Conservation (phyloP, 64 coral and sea anemone genomes). For the Catalaphyllia jardinei region DNA sequence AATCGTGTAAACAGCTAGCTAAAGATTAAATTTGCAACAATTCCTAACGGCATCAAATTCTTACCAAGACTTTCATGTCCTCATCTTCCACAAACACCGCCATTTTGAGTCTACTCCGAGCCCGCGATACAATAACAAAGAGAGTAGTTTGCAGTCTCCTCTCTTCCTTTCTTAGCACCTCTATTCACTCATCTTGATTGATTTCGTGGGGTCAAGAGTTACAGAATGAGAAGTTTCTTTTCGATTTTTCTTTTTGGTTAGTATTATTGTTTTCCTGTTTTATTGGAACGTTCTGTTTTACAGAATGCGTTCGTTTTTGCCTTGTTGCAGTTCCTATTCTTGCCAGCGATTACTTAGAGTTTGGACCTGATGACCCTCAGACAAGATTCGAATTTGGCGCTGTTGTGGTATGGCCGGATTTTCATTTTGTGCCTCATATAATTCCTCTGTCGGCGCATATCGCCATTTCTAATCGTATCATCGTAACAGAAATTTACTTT, state of each 20-base stretch:
- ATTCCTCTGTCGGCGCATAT: not conserved
- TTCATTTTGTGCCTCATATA: not conserved
- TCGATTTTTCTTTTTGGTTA: conserved; percentile 16
- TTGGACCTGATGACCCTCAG: conserved; percentile 22
- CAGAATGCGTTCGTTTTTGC: not conserved
- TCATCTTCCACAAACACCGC: conserved; percentile 47
- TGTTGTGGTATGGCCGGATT: conserved; percentile 5
- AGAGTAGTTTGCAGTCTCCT: not conserved
- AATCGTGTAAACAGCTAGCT: not conserved
- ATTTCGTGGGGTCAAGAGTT: not conserved
- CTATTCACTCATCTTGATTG: not conserved
- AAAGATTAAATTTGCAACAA: not conserved
- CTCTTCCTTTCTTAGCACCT: not conserved
- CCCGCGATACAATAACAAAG: conserved; percentile 18
- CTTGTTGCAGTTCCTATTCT: not conserved
- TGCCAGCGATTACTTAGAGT: conserved; percentile 21
- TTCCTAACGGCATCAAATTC: not conserved
- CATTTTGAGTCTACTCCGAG: conserved; percentile 41
- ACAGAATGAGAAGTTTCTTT: not conserved
- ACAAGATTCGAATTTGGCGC: conserved; percentile 68
- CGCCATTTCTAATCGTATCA: not conserved
- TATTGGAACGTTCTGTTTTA: not conserved
- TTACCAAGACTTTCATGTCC: conserved; percentile 59
- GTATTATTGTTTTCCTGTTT: not conserved
- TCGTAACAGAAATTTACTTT: not conserved